These are phyloP conservation scores for Aphaenogaster ashmeadi DNA, from an alignment of 1,140 invertebrate genomes.

Conservation along the genomic window DNA sequence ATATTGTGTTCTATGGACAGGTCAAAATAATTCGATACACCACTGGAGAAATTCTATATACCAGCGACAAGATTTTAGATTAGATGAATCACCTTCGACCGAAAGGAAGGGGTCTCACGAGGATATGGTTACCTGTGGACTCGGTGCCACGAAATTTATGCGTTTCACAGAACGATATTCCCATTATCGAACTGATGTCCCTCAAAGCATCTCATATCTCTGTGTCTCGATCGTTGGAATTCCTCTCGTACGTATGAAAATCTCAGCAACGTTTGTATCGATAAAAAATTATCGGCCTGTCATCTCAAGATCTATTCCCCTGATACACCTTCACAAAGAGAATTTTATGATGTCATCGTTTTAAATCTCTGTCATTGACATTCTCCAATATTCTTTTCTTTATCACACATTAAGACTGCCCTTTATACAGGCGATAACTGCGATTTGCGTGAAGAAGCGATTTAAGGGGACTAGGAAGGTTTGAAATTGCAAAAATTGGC, in stretches of 20 bases:
- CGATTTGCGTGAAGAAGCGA: neutral
- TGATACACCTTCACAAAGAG: neutral
- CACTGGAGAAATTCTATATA: slow-evolving; percentile 74
- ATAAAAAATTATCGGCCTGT: neutral
- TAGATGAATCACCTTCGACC: slow-evolving; percentile 74
- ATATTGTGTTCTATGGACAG: slow-evolving; percentile 48
- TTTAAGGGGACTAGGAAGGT: slow-evolving; percentile 31
- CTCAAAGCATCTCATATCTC: slow-evolving; percentile 35
- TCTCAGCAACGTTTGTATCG: neutral
- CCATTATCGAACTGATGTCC: slow-evolving; percentile 67
- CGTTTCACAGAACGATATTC: slow-evolving; percentile 65
- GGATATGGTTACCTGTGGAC: slow-evolving; percentile 73
- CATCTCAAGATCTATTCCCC: neutral
- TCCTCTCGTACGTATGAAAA: neutral
- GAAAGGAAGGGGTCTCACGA: slow-evolving; percentile 74
- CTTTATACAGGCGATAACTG: neutral
- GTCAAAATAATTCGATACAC: slow-evolving; percentile 77
- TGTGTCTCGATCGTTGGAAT: slow-evolving; percentile 24
- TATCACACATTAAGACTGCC: neutral
- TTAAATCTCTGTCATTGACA: slow-evolving; percentile 12
- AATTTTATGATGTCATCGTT: neutral
- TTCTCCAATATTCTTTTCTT: neutral
- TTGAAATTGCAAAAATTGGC: too few species aligned
- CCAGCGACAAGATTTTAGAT: slow-evolving; percentile 75
- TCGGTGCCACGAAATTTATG: slow-evolving; percentile 55